Percentiles rank a stretch among this genome's conserved stretches.
Evolutionary conservation across 1,140 invertebrate genomes (phyloP).

Genomic region (Dufourea novaeangliae): DNA sequence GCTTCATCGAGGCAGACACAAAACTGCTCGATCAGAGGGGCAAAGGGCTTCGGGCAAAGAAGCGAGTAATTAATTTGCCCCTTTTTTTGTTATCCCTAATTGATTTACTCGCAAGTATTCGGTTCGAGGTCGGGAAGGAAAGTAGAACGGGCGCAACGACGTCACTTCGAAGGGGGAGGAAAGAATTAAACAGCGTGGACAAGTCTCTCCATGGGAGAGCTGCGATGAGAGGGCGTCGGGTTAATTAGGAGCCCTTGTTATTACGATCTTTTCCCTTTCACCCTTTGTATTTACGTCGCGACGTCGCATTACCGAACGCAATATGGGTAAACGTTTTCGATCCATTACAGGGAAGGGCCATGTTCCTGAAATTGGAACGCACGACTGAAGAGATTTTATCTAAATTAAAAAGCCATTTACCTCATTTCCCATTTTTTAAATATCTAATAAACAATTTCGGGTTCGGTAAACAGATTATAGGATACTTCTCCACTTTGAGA

Average conservation of each 20-base stretch:
- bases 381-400: constrained; percentile 56
- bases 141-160: background rate
- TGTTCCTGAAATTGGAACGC: constrained; percentile 6
- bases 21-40: background rate
- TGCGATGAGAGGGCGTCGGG: background rate
- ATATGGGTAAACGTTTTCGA: constrained; percentile 34
- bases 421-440: constrained; percentile 6
- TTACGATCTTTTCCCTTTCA: background rate
- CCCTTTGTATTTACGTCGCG: background rate
- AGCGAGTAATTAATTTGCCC: constrained; percentile 27
- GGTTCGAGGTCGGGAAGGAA: background rate
- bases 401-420: constrained; percentile 62
- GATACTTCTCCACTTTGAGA: too few species aligned
- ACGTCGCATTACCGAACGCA: background rate
- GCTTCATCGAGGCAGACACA: background rate
- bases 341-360: constrained; percentile 15
- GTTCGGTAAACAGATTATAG: too few species aligned
- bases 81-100: constrained; percentile 29
- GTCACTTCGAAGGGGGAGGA: background rate
- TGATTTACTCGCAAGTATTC: background rate
- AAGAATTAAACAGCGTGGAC: constrained; percentile 12
- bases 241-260: constrained; percentile 26
- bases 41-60: background rate
- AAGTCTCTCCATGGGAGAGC: background rate
- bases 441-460: too few species aligned